A percentile compares a stretch with the other conserved stretches of the same genome.
phyloP scores from a whole-genome alignment of 2,797 vertebrate species.

The Lacerta viridis region DNA sequence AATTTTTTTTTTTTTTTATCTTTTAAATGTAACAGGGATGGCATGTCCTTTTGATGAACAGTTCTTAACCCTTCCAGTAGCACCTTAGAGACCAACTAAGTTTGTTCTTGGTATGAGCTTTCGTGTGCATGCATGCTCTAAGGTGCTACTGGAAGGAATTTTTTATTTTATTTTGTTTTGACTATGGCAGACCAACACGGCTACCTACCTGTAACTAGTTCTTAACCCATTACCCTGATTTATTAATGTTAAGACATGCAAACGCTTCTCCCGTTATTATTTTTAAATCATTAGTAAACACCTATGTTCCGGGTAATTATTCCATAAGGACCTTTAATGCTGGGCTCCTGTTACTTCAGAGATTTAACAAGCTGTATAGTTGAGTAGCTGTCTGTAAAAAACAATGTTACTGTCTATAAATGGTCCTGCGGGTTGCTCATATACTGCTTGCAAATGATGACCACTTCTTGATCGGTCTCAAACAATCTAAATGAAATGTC shows the following conservation, averaged over 20 bases:
- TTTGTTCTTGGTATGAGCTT: no score
- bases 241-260: constrained; percentile 33
- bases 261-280: not conserved
- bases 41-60: not conserved
- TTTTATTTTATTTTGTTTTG: no score
- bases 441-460: not conserved
- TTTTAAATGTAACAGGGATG: not conserved
- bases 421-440: constrained; percentile 5
- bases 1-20: not conserved
- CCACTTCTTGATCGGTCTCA: constrained; percentile 26
- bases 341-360: constrained; percentile 59
- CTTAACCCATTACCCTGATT: constrained; percentile 57
- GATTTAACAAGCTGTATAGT: constrained; percentile 53
- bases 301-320: constrained; percentile 56
- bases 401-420: constrained; percentile 35
- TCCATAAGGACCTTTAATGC: constrained; percentile 62
- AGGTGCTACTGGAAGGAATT: no score
- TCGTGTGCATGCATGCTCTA: no score
- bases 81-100: no score
- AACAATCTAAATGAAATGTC: constrained; percentile 14
- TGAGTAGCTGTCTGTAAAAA: constrained; percentile 59
- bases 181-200: no score
- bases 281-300: constrained; percentile 53
- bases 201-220: not conserved
- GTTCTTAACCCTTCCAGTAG: no score